These are phyloP conservation scores for Momotus momota DNA, from an alignment of 2,797 vertebrate species.

Conservation along the genomic window DNA sequence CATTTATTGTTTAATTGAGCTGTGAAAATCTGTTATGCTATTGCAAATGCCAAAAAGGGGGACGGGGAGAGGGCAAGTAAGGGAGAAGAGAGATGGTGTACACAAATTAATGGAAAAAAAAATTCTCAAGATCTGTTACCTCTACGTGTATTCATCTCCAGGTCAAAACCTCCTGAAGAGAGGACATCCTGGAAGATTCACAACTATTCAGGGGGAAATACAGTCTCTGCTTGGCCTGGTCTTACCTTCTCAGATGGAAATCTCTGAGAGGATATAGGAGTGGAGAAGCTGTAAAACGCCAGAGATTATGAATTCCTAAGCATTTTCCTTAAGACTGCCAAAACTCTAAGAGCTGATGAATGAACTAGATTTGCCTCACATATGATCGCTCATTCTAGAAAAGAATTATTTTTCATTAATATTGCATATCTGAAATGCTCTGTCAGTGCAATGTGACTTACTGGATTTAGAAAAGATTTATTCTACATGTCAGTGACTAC, in stretches of 20 bases:
- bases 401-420: not conserved
- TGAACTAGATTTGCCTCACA: not conserved
- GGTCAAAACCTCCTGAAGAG: not conserved
- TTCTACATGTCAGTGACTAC: not conserved
- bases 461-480: not conserved
- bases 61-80: fast-evolving
- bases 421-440: not conserved
- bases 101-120: not conserved
- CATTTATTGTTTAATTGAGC: not conserved
- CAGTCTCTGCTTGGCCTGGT: not conserved
- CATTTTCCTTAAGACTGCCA: not conserved
- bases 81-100: not conserved
- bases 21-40: not conserved
- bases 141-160: not conserved
- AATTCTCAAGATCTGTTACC: not conserved
- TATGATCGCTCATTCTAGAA: not conserved
- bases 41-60: not conserved
- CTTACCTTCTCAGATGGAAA: not conserved
- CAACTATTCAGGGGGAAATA: not conserved
- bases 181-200: not conserved
- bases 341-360: not conserved
- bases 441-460: not conserved
- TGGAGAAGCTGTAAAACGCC: not conserved
- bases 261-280: not conserved
- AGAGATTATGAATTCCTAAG: not conserved